Conservation (phyloP, 2,797 vertebrate species). For the Taeniopygia guttata region DNA sequence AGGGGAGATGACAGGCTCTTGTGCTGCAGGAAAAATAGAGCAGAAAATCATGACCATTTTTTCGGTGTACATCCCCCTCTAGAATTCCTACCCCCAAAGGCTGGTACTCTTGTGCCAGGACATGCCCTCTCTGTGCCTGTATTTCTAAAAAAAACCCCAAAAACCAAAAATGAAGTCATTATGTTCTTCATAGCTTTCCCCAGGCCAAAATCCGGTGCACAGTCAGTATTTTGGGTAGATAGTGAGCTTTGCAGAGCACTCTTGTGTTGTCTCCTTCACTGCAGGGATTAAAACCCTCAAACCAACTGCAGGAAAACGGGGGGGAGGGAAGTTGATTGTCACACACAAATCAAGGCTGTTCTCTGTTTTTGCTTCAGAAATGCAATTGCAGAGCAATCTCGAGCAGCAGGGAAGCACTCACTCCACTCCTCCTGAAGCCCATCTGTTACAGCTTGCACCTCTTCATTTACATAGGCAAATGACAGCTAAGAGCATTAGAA, state of each 20-base stretch:
- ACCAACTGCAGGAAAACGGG: conserved; percentile 5
- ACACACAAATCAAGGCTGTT: conserved; percentile 4
- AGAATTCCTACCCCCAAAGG: background rate
- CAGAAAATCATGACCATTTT: background rate
- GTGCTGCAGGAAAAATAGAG: background rate
- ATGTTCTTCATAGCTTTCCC: background rate
- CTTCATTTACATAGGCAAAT: conserved; percentile 60
- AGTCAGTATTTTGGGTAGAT: background rate
- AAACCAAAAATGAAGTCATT: background rate
- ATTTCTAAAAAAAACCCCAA: background rate
- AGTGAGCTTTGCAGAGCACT: background rate
- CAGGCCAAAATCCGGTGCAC: background rate
- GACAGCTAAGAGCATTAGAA: conserved; percentile 50
- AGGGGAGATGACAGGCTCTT: background rate
- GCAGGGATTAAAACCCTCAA: conserved; percentile 30
- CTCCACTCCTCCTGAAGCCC: conserved; percentile 47
- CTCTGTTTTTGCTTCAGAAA: conserved; percentile 37
- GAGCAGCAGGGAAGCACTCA: conserved; percentile 55
- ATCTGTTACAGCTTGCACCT: conserved; percentile 55
- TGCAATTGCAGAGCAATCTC: conserved; percentile 51
- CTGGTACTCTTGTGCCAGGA: background rate
- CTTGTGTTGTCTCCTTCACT: background rate
- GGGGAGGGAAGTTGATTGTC: conserved; percentile 37
- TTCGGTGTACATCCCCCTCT: background rate
- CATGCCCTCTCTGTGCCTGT: background rate